Conservation (phyloP, 2,888 invertebrate genomes). For the Drosophila helvetica region DNA sequence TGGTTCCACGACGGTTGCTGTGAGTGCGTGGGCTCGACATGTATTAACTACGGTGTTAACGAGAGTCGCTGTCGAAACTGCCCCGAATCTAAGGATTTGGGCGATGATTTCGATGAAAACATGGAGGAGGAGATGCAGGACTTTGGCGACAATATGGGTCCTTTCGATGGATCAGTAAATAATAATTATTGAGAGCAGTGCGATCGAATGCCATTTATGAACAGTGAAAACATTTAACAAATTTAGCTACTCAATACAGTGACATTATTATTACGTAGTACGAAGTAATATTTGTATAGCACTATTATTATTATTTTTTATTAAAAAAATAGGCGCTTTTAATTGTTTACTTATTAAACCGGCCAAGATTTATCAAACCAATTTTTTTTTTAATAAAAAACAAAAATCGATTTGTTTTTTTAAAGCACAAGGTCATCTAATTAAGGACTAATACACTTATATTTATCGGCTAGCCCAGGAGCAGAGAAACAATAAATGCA, state of each 20-base stretch:
- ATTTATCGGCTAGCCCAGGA: no score
- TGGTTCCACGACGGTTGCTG: constrained; percentile 98
- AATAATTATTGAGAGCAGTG: constrained; percentile 73
- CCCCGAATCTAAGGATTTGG: constrained; percentile 87
- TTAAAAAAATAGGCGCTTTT: constrained; percentile 51
- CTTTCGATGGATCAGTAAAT: constrained; percentile 83
- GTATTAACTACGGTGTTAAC: constrained; percentile 94
- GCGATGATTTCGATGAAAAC: constrained; percentile 82
- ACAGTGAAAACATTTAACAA: constrained; percentile 62
- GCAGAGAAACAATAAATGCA: no score
- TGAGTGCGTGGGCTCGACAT: constrained; percentile 94
- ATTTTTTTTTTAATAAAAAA: not conserved
- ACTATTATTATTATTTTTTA: constrained; percentile 69
- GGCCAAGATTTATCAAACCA: constrained; percentile 29
- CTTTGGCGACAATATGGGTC: constrained; percentile 87
- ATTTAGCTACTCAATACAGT: constrained; percentile 75
- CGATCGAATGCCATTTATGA: constrained; percentile 63
- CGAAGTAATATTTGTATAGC: constrained; percentile 78
- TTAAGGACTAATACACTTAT: no score
- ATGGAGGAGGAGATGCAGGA: constrained; percentile 84
- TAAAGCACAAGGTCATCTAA: not conserved
- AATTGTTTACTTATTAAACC: constrained; percentile 61
- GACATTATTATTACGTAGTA: constrained; percentile 78
- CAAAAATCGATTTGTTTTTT: not conserved
- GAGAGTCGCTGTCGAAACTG: constrained; percentile 90